phyloP scores from a whole-genome alignment of 2,113 vertebrate genomes.

The Chloropsis hardwickii region DNA sequence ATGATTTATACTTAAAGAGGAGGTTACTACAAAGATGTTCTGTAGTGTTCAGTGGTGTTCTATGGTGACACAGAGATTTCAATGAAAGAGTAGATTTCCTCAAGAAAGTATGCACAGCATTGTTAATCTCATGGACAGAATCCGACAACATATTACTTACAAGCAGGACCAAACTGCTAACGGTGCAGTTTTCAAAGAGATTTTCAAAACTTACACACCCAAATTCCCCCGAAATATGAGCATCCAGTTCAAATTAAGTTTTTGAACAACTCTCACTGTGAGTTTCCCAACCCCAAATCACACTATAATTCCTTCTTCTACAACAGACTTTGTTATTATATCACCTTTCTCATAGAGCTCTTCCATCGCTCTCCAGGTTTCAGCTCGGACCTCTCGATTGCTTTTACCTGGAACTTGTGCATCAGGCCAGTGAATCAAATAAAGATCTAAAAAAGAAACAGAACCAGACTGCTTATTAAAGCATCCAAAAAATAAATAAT shows the following conservation, averaged over 20 bases:
- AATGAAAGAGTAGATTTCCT: background rate
- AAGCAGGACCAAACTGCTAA: background rate
- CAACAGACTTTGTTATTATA: background rate
- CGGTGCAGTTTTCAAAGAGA: background rate
- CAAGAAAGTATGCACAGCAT: background rate
- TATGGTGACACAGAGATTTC: background rate
- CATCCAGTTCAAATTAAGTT: background rate
- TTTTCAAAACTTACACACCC: fast-evolving
- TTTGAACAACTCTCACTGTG: background rate
- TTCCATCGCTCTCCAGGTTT: conserved; percentile 76
- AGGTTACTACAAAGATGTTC: background rate
- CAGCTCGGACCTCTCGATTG: conserved; percentile 72
- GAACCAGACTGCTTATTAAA: background rate
- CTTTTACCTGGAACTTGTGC: conserved; percentile 48
- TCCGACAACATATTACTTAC: background rate
- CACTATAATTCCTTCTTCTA: background rate
- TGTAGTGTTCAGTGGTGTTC: background rate
- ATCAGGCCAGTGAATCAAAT: conserved; percentile 80
- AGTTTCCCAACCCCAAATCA: background rate
- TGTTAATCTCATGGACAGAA: background rate
- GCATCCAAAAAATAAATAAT: background rate
- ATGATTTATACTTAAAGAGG: background rate
- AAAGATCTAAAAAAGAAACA: conserved; percentile 75
- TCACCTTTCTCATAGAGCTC: conserved; percentile 75
- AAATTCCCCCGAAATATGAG: background rate